phyloP scores from a whole-genome alignment of 2,888 invertebrate species.

The Vesta saturnalis region DNA sequence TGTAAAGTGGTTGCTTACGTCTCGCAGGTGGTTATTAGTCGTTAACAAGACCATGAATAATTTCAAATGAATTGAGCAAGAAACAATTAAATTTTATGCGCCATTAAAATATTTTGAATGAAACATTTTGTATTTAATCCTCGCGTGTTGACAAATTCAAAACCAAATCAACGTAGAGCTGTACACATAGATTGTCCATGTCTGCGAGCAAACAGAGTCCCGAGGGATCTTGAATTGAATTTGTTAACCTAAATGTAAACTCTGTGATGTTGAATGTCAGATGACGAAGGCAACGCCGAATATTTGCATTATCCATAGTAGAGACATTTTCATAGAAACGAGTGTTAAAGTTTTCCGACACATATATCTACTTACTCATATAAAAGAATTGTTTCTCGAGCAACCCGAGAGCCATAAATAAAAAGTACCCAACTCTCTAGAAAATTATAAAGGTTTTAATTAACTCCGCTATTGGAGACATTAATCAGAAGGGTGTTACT shows the following conservation, averaged over 20 bases:
- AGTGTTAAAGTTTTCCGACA: constrained; percentile 20
- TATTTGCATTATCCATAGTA: constrained; percentile 26
- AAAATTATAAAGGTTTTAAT: constrained; percentile 61
- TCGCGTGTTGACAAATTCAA: constrained; percentile 30
- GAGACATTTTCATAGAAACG: constrained; percentile 26
- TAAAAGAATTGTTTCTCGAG: neutral
- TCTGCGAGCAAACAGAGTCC: constrained; percentile 32
- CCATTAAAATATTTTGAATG: neutral
- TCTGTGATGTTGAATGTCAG: constrained; percentile 38
- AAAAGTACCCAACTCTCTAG: constrained; percentile 47
- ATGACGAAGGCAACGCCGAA: constrained; percentile 32
- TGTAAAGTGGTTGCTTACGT: neutral
- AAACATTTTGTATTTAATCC: constrained; percentile 25
- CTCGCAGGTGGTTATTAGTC: neutral
- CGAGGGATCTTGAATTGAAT: constrained; percentile 35
- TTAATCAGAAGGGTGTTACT: constrained; percentile 59
- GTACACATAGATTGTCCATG: constrained; percentile 37
- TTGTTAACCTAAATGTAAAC: constrained; percentile 40
- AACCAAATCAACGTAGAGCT: constrained; percentile 33
- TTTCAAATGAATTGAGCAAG: neutral
- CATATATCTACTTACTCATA: neutral
- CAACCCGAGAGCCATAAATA: constrained; percentile 46
- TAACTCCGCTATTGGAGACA: constrained; percentile 58
- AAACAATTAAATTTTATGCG: neutral
- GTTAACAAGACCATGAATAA: neutral